Evolutionary conservation across 2,113 vertebrate genomes (phyloP).

Genomic region (Cyphomyrus discorhynchus): DNA sequence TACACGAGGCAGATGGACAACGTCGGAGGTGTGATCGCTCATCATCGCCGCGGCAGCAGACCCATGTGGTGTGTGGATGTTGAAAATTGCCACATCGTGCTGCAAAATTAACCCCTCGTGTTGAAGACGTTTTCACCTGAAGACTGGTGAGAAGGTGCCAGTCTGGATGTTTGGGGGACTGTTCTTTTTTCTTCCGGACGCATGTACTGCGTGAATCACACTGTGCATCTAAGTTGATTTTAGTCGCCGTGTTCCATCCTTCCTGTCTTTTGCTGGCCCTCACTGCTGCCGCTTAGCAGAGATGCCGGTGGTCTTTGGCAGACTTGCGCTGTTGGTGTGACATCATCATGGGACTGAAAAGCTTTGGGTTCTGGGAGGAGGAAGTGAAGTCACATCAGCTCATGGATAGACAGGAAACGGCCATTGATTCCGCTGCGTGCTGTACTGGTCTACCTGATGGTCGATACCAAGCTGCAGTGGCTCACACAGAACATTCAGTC

Average conservation of each 20-base stretch:
- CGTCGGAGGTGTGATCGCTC: constrained; percentile 50
- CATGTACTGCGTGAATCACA: not conserved
- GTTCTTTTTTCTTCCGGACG: not conserved
- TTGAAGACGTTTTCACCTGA: not conserved
- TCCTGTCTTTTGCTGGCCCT: not conserved
- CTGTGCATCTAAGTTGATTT: not conserved
- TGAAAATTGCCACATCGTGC: constrained; percentile 2
- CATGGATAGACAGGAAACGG: not conserved
- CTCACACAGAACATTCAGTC: not conserved
- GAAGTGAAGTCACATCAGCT: not conserved
- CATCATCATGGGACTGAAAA: not conserved
- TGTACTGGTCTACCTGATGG: not conserved
- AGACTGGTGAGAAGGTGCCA: not conserved
- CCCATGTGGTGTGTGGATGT: constrained; percentile 20
- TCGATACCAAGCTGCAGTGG: not conserved
- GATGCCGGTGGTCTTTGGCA: not conserved
- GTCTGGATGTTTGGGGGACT: not conserved
- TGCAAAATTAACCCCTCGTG: constrained; percentile 9
- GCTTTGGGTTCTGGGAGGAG: not conserved
- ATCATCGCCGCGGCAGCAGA: constrained; percentile 46
- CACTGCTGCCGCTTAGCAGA: not conserved
- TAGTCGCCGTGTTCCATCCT: not conserved
- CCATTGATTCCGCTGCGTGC: not conserved
- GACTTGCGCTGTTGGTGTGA: not conserved
- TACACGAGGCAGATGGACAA: constrained; percentile 48